phyloP scores from a whole-genome alignment of 2,113 vertebrate genomes.

The Paratilapia polleni region DNA sequence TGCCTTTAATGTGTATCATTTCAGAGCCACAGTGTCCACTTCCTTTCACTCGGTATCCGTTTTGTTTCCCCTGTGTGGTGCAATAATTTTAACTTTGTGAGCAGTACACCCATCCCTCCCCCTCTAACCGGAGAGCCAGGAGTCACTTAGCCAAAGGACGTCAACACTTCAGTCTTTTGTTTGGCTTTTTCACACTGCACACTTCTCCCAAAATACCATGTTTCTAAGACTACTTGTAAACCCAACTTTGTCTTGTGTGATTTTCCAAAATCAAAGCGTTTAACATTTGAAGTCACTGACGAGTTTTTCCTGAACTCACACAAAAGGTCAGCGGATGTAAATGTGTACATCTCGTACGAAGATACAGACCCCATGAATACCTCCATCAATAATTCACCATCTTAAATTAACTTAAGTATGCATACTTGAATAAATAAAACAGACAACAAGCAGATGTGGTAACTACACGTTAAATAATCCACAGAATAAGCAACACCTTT shows the following conservation, averaged over 20 bases:
- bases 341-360: constrained; percentile 12
- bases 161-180: constrained; percentile 9
- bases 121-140: constrained; percentile 15
- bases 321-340: constrained; percentile 8
- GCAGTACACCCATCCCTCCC: neutral
- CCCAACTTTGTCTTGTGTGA: neutral
- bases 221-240: constrained; percentile 12
- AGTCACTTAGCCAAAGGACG: constrained; percentile 15
- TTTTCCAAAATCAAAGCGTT: neutral
- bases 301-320: neutral
- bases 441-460: constrained; percentile 20
- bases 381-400: constrained; percentile 43
- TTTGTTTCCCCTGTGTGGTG: constrained; percentile 52
- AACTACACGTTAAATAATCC: constrained; percentile 8
- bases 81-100: constrained; percentile 47
- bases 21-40: constrained; percentile 26
- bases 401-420: constrained; percentile 8
- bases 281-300: neutral
- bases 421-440: constrained; percentile 47
- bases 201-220: constrained; percentile 17
- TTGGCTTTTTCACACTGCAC: constrained; percentile 13
- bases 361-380: constrained; percentile 8
- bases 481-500: constrained; percentile 17
- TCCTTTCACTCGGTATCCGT: constrained; percentile 16
- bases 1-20: constrained; percentile 37